Percentiles rank a stretch among this genome's conserved stretches.
phyloP scores from a whole-genome alignment of 1,140 invertebrate genomes.

The Drosophila yakuba region DNA sequence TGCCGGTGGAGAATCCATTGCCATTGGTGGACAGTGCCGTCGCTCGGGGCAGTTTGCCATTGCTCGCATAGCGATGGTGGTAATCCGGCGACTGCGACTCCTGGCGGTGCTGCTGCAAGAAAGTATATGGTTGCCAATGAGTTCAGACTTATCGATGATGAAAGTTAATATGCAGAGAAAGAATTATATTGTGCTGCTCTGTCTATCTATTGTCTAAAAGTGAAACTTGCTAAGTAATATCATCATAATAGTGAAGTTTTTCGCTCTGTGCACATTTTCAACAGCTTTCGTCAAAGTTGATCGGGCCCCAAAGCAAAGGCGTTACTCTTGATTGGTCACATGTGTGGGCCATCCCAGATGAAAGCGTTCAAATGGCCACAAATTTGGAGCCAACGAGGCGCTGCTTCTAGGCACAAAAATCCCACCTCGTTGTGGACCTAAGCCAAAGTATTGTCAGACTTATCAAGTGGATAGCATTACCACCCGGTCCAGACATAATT shows the following conservation, averaged over 20 bases:
- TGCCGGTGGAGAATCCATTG: conserved; percentile 38
- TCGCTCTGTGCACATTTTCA: conserved; percentile 16
- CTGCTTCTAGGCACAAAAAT: conserved; percentile 3
- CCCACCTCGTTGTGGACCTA: conserved; percentile 5
- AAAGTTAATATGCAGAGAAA: conserved; percentile 50
- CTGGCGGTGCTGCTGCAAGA: conserved; percentile 80
- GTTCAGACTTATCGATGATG: conserved; percentile 72
- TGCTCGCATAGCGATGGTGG: conserved; percentile 83
- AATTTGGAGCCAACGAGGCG: conserved; percentile 18
- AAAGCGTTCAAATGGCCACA: conserved; percentile 29
- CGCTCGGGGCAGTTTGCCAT: conserved; percentile 79
- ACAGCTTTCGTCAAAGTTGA: conserved; percentile 21
- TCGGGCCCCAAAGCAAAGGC: conserved; percentile 56
- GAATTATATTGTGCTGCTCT: background rate
- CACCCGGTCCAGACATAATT: conserved; percentile 24
- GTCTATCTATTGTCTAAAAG: no score
- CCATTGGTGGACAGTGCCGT: conserved; percentile 38
- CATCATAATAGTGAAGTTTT: background rate
- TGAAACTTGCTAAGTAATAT: no score
- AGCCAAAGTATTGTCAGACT: background rate
- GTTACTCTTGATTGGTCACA: conserved; percentile 75
- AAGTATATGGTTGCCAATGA: conserved; percentile 35
- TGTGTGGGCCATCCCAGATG: conserved; percentile 18
- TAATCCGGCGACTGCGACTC: conserved; percentile 83
- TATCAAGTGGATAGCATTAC: conserved; percentile 13